Evolutionary conservation across 1,140 invertebrate species (phyloP).

Genomic region (Drosophila burlai): DNA sequence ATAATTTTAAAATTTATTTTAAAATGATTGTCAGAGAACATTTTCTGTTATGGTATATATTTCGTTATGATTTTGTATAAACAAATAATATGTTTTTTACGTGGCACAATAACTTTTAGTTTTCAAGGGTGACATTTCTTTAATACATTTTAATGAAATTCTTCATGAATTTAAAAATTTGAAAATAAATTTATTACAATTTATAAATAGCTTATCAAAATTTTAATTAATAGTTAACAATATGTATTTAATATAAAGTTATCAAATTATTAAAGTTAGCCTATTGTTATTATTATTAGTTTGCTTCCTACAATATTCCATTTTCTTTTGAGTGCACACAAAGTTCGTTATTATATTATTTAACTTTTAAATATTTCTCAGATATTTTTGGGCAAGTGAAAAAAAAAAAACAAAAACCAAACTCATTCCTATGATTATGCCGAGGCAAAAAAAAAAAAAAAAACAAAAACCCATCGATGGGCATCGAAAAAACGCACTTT

Average conservation of each 20-base stretch:
- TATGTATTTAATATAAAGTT: neutral
- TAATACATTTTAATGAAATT: neutral
- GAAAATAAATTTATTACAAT: neutral
- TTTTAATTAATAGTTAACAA: neutral
- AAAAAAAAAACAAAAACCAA: neutral
- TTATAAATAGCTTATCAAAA: neutral
- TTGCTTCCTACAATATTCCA: neutral
- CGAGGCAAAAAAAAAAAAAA: neutral
- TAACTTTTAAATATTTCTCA: neutral
- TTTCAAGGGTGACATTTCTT: neutral
- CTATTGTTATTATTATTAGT: neutral
- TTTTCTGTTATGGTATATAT: neutral
- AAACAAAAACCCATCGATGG: slow-evolving; percentile 20
- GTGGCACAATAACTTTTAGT: neutral
- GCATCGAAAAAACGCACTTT: slow-evolving; percentile 41
- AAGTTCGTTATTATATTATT: neutral
- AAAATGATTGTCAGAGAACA: neutral
- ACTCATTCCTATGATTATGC: slow-evolving; percentile 32
- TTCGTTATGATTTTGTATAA: neutral
- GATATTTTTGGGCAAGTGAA: neutral
- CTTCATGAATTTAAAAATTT: neutral
- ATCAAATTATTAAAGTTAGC: neutral
- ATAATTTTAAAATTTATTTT: neutral
- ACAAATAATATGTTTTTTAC: neutral
- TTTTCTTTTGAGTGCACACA: neutral